Evolutionary conservation across 2,797 vertebrate genomes (phyloP).

Genomic region (Myiothlypis coronata): DNA sequence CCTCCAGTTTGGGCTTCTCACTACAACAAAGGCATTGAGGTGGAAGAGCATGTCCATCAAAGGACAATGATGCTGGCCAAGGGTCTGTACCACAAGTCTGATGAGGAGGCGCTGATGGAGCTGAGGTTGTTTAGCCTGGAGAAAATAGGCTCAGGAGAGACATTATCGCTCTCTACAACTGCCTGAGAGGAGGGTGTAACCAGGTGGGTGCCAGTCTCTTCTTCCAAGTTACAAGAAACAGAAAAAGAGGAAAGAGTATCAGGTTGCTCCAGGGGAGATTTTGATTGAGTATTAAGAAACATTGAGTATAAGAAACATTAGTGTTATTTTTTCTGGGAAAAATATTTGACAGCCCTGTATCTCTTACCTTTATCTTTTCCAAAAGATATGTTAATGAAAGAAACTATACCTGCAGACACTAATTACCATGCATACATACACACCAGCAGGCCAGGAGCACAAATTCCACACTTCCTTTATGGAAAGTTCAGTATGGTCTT

Average conservation of each 20-base stretch:
- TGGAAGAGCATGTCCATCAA: not conserved
- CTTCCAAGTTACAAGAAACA: not conserved
- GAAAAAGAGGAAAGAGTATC: not conserved
- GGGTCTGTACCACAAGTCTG: not conserved
- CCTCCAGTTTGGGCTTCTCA: not conserved
- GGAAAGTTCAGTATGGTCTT: not conserved
- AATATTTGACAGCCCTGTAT: not conserved
- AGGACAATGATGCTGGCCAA: not conserved
- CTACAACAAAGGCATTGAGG: not conserved
- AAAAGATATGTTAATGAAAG: not conserved
- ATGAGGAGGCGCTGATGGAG: not conserved
- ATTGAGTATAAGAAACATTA: not conserved
- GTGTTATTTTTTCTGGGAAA: not conserved
- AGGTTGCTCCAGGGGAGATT: not conserved
- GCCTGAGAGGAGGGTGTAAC: not conserved
- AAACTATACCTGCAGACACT: not conserved
- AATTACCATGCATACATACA: not conserved
- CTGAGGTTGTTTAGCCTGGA: not conserved
- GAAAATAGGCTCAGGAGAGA: not conserved
- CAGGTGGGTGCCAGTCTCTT: not conserved
- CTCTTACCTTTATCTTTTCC: not conserved
- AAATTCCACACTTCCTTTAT: not conserved
- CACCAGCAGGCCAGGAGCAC: not conserved
- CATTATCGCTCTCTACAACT: accelerated
- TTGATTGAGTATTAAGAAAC: not conserved